These are phyloP conservation scores for Thaumatotibia leucotreta DNA, from an alignment of 1,140 invertebrate species.

Conservation along the genomic window DNA sequence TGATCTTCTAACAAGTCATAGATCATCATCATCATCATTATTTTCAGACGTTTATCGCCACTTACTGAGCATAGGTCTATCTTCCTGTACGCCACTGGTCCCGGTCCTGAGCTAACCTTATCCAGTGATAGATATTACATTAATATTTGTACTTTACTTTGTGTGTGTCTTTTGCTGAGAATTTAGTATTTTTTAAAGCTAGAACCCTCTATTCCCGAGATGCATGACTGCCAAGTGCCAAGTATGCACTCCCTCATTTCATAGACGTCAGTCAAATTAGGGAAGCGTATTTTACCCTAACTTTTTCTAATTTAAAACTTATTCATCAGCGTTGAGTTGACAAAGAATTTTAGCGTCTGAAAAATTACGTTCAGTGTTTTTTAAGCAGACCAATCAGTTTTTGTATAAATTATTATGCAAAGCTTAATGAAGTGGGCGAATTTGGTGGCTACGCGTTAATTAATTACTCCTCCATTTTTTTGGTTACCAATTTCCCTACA, in stretches of 20 bases:
- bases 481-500: background rate
- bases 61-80: too few species aligned
- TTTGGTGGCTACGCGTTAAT: background rate
- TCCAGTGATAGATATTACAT: too few species aligned
- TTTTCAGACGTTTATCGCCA: too few species aligned
- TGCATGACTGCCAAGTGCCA: background rate
- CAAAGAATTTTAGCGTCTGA: slow-evolving; percentile 49
- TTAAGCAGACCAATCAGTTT: slow-evolving; percentile 40
- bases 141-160: too few species aligned
- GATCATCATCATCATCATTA: too few species aligned
- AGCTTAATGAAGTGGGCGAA: slow-evolving; percentile 47
- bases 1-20: too few species aligned
- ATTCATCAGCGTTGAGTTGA: slow-evolving; percentile 31
- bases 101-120: too few species aligned
- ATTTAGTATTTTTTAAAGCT: too few species aligned
- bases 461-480: background rate
- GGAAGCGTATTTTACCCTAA: background rate
- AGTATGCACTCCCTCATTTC: background rate
- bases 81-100: too few species aligned
- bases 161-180: too few species aligned
- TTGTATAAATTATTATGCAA: slow-evolving; percentile 57
- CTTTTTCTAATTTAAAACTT: slow-evolving; percentile 14
- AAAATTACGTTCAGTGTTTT: slow-evolving; percentile 53
- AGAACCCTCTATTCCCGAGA: too few species aligned
- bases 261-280: background rate